phyloP scores from a whole-genome alignment of 2,797 vertebrate genomes.

The Brotogeris chrysoptera region DNA sequence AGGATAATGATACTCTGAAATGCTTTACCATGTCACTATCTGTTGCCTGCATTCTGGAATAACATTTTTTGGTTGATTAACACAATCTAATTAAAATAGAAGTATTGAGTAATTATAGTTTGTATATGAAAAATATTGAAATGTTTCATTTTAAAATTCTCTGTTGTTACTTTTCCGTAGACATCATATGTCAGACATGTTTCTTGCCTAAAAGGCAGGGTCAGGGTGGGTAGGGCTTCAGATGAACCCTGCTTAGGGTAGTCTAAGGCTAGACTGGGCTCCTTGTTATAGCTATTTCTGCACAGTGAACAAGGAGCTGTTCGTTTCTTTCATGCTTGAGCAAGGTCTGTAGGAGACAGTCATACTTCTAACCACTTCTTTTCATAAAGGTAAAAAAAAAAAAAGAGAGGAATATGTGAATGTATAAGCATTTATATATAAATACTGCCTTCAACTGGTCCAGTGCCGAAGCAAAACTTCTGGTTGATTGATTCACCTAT shows the following conservation, averaged over 20 bases:
- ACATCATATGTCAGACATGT: background rate
- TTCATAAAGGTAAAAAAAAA: background rate
- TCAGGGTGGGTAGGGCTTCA: background rate
- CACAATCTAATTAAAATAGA: background rate
- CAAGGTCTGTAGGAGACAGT: background rate
- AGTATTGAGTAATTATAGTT: background rate
- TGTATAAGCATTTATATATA: background rate
- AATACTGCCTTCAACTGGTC: background rate
- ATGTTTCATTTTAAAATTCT: background rate
- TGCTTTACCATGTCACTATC: background rate
- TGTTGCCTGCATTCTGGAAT: background rate
- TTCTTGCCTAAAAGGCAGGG: background rate
- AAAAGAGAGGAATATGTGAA: background rate
- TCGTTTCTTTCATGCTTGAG: background rate
- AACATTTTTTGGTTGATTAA: background rate
- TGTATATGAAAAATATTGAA: background rate
- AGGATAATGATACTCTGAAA: background rate
- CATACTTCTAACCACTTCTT: background rate
- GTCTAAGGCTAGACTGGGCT: background rate
- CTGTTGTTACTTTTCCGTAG: background rate
- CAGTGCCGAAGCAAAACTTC: background rate
- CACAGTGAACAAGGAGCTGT: background rate
- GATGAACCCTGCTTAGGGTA: background rate
- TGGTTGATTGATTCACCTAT: background rate
- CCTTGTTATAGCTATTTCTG: background rate